Evolutionary conservation across 2,888 invertebrate species (phyloP).

Genomic region (Napeogenes sylphis): DNA sequence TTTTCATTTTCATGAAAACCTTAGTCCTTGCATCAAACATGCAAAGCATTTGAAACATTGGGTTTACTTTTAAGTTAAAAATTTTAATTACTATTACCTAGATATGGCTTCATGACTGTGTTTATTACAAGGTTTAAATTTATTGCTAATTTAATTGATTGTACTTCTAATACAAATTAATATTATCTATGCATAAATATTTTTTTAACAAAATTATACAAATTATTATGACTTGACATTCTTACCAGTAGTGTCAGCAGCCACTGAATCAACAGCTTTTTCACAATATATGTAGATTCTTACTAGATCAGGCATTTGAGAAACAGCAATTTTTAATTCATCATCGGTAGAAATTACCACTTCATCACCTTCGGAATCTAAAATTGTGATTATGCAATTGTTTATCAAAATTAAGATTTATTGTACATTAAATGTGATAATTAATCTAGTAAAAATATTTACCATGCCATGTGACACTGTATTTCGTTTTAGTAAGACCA

Average conservation of each 20-base stretch:
- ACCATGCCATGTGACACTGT: constrained; percentile 82
- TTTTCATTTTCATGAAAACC: too few relatives aligned
- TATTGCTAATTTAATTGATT: too few relatives aligned
- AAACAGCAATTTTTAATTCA: constrained; percentile 80
- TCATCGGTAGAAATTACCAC: constrained; percentile 81
- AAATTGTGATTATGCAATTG: constrained; percentile 18
- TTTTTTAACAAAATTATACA: background rate
- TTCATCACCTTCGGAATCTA: constrained; percentile 81
- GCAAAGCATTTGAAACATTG: too few relatives aligned
- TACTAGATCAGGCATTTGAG: constrained; percentile 60
- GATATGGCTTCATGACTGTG: too few relatives aligned
- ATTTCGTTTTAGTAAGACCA: constrained; percentile 63
- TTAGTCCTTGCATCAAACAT: too few relatives aligned
- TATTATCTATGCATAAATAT: background rate
- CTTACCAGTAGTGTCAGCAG: constrained; percentile 40
- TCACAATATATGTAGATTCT: constrained; percentile 53
- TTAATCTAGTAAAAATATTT: constrained; percentile 27
- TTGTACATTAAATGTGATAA: background rate
- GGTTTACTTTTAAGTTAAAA: too few relatives aligned
- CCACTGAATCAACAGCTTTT: constrained; percentile 38
- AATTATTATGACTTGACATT: background rate
- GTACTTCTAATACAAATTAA: too few relatives aligned
- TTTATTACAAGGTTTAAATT: too few relatives aligned
- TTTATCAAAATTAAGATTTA: constrained; percentile 9
- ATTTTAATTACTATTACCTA: too few relatives aligned